Base-by-base conservation (phyloP, 1,140 invertebrate species). In the Scaptodrosophila lebanonensis region DNA sequence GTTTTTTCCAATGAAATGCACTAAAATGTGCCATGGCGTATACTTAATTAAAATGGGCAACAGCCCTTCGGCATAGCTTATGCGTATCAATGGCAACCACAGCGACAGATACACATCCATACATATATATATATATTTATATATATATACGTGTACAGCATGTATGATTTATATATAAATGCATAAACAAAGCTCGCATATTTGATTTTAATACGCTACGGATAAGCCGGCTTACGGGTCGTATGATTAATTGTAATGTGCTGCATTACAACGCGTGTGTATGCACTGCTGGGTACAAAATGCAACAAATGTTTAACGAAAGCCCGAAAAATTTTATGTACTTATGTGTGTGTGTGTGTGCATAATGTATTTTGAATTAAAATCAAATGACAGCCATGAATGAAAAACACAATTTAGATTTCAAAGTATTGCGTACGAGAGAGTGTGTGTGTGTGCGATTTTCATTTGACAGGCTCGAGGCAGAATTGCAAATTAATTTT, bases 211-310 rank as follows among this genome's bases (percentile, higher is more conserved):
- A 65, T 68, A 40, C 44, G 51, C 58, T 62, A 51, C 61, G 17
- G 54, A 75, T 77, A 73, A 77, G 73, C 60, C 42, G 60, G 73
- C 73, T 77, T 77, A 77, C 64, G 40, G 73, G 73, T 68, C 59
- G 60, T 66, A 68, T 77, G 73, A 77, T 77, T 77, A 77, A 77
- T 77, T 77, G 73, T 77, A 77, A 77, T 77, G 64, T 59, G 36
- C 39, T 61, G 68, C 51, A 73, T 79, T 73, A 68, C 73, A 79
- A 33, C 30, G 18, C 12, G 54, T 61, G 17, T 49, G 45, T 38
- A 59, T 52, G 44, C 47, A 32, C 45, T 52, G 49, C 51, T 62
- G 52, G 52, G 36, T 32, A 38, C 47, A n/a, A n/a, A n/a, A 54
- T 51, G 30, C 12, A 39, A 49, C 33, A 25, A 38, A 9, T 25